phyloP scores from a whole-genome alignment of 2,113 vertebrate species.

The Poeciliopsis prolifica region DNA sequence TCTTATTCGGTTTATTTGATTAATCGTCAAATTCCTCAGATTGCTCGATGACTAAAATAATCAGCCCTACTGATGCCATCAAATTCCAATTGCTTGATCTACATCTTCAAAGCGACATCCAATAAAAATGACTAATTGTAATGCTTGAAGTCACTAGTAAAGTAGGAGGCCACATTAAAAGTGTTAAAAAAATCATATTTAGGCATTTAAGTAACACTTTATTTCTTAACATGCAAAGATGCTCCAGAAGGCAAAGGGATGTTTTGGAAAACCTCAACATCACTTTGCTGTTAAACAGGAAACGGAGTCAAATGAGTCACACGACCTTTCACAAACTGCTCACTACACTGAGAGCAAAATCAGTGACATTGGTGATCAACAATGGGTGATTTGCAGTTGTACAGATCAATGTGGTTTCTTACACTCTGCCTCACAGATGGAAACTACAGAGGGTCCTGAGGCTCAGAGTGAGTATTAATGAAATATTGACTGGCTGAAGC shows the following conservation, averaged over 20 bases:
- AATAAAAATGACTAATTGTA: conserved; percentile 27
- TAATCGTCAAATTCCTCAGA: too few species aligned
- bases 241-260: fast-evolving
- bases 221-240: not conserved
- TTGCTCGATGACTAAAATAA: too few species aligned
- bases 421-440: conserved; percentile 30
- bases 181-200: not conserved
- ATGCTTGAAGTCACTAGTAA: conserved; percentile 13
- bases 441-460: conserved; percentile 26
- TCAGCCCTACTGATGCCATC: conserved; percentile 15
- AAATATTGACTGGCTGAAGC: conserved; percentile 34
- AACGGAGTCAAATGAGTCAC: conserved; percentile 37
- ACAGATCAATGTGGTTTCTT: conserved; percentile 28
- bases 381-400: conserved; percentile 5
- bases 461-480: conserved; percentile 17
- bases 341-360: not conserved
- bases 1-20: too few species aligned
- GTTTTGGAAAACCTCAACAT: not conserved
- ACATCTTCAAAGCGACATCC: conserved; percentile 54
- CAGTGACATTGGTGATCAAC: conserved; percentile 10
- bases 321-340: not conserved
- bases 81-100: conserved; percentile 22
- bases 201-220: not conserved
- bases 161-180: not conserved
- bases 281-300: not conserved